These are phyloP conservation scores for Oscheius sp. DNA, from an alignment of 2,888 invertebrate species.

Conservation along the genomic window DNA sequence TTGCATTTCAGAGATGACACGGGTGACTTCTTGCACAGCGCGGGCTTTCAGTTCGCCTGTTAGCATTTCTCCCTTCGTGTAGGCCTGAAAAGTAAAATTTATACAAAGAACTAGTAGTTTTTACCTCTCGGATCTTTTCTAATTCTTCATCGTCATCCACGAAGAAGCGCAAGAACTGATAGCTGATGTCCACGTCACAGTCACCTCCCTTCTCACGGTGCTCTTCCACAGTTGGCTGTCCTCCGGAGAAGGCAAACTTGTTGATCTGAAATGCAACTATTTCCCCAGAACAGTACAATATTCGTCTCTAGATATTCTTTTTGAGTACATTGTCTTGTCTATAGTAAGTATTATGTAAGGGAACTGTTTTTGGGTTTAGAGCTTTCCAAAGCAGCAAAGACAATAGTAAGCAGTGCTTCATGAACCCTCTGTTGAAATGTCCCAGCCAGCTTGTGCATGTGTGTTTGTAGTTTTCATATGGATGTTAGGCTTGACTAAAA, in stretches of 20 bases:
- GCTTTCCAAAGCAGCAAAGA: too few species aligned
- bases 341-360: too few species aligned
- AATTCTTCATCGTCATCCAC: conserved; percentile 90
- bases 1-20: conserved; percentile 85
- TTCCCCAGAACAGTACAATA: not conserved
- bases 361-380: too few species aligned
- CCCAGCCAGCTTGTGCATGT: too few species aligned
- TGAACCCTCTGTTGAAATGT: too few species aligned
- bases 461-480: too few species aligned
- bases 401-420: too few species aligned
- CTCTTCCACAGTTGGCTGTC: conserved; percentile 91
- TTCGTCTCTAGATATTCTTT: conserved; percentile 6
- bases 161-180: conserved; percentile 93
- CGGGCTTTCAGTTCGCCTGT: conserved; percentile 95
- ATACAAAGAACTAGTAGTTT: not conserved
- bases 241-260: conserved; percentile 98
- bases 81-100: conserved; percentile 78
- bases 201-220: conserved; percentile 88
- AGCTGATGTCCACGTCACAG: conserved; percentile 93
- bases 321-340: too few species aligned
- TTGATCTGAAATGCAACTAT: conserved; percentile 78
- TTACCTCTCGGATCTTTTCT: conserved; percentile 81
- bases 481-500: too few species aligned
- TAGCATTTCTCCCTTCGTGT: conserved; percentile 87
- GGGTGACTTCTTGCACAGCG: conserved; percentile 81